Percentiles rank a stretch among this genome's conserved stretches.
These are phyloP conservation scores for Sinocyclocheilus maitianheensis DNA, from an alignment of 2,113 vertebrate species.

Conservation along the genomic window DNA sequence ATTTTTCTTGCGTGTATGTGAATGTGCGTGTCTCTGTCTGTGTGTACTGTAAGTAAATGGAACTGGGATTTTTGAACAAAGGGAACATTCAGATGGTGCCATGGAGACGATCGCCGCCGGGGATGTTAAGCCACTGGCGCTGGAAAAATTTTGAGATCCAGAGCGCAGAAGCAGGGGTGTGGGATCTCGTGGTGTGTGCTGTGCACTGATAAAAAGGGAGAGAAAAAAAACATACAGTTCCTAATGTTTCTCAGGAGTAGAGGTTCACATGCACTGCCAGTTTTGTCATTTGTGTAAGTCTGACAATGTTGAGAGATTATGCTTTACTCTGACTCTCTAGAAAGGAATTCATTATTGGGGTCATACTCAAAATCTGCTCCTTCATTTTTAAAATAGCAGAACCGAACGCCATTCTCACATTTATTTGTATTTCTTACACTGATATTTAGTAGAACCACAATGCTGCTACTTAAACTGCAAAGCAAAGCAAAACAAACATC, in stretches of 20 bases:
- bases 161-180: slow-evolving; percentile 18
- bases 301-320: background rate
- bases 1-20: slow-evolving; percentile 23
- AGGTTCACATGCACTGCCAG: background rate
- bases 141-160: slow-evolving; percentile 51
- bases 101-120: slow-evolving; percentile 52
- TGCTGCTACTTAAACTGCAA: too few relatives aligned
- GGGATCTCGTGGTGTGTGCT: slow-evolving; percentile 28
- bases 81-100: slow-evolving; percentile 58
- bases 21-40: slow-evolving; percentile 36
- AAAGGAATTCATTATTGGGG: background rate
- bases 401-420: too few relatives aligned
- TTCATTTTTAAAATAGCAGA: background rate
- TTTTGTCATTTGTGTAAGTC: background rate
- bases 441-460: too few relatives aligned
- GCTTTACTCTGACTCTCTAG: background rate
- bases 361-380: background rate
- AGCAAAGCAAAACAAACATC: background rate
- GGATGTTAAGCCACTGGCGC: slow-evolving; percentile 50
- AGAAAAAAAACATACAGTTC: slow-evolving; percentile 17
- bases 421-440: too few relatives aligned
- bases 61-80: slow-evolving; percentile 57
- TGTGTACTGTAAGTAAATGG: slow-evolving; percentile 34
- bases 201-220: slow-evolving; percentile 40
- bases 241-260: background rate